phyloP scores from a whole-genome alignment of 2,797 vertebrate genomes.

The Hipposideros larvatus region DNA sequence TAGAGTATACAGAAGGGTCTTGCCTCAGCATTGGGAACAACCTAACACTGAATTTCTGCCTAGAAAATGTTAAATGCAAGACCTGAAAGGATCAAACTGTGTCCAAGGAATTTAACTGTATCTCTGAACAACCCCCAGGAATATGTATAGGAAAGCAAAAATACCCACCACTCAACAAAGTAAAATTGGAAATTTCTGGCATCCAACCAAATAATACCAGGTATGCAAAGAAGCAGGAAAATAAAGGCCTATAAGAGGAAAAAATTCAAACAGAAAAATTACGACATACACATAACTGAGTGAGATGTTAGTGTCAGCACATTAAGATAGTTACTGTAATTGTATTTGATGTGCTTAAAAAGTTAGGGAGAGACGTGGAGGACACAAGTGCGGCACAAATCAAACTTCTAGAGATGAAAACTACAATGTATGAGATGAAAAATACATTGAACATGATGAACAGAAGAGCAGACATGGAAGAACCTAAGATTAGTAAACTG shows the following conservation, averaged over 20 bases:
- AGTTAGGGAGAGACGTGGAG: background rate
- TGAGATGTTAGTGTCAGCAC: background rate
- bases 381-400: background rate
- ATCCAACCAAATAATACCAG: background rate
- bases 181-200: background rate
- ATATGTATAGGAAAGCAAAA: background rate
- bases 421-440: background rate
- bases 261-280: conserved; percentile 25
- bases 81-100: background rate
- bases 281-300: background rate
- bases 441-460: background rate
- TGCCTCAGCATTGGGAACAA: background rate
- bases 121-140: background rate
- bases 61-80: background rate
- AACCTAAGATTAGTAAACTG: background rate
- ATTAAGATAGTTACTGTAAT: background rate
- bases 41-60: background rate
- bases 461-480: background rate
- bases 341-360: background rate
- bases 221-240: background rate
- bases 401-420: background rate
- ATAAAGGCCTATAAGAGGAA: background rate
- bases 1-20: background rate
- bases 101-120: background rate
- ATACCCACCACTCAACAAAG: background rate